phyloP scores from a whole-genome alignment of 2,113 vertebrate species.

The Leiothrix lutea region DNA sequence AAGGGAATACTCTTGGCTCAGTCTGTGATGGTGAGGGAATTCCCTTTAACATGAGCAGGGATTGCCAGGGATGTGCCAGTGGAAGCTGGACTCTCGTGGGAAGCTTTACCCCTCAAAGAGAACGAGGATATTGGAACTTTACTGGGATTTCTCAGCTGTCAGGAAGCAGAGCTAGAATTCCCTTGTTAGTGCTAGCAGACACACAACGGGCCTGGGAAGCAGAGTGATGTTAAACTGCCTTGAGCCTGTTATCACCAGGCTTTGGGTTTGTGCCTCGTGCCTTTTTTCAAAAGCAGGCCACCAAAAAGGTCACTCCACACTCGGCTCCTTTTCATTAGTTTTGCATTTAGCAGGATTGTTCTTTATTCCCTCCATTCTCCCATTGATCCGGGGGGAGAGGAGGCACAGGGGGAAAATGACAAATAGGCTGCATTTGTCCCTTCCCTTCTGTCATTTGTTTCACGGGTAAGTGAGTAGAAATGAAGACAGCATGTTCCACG shows the following conservation, averaged over 20 bases:
- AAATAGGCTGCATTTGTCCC: conserved; percentile 39
- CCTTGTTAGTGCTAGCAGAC: not conserved
- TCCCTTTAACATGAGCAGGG: not conserved
- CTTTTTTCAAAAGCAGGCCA: not conserved
- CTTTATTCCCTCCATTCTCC: conserved; percentile 6
- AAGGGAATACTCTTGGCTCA: not conserved
- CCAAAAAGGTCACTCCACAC: not conserved
- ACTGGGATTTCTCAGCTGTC: not conserved
- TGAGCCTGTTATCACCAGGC: not conserved
- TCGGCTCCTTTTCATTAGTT: not conserved
- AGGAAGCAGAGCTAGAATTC: not conserved
- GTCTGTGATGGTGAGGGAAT: not conserved
- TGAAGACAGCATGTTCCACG: not conserved
- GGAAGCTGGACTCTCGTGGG: not conserved
- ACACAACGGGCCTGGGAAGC: not conserved
- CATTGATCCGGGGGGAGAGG: conserved; percentile 9
- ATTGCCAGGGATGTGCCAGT: not conserved
- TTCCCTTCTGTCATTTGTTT: conserved; percentile 59
- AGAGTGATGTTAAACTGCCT: not conserved
- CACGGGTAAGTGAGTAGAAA: conserved; percentile 66
- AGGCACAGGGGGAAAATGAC: conserved; percentile 12
- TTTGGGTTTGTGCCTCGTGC: not conserved
- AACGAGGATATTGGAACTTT: not conserved
- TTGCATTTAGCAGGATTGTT: not conserved
- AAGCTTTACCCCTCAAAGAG: not conserved